A percentile compares a stretch with the other conserved stretches of the same genome.
These are phyloP conservation scores for Pholis gunnellus DNA, from an alignment of 2,113 vertebrate genomes.

Conservation along the genomic window DNA sequence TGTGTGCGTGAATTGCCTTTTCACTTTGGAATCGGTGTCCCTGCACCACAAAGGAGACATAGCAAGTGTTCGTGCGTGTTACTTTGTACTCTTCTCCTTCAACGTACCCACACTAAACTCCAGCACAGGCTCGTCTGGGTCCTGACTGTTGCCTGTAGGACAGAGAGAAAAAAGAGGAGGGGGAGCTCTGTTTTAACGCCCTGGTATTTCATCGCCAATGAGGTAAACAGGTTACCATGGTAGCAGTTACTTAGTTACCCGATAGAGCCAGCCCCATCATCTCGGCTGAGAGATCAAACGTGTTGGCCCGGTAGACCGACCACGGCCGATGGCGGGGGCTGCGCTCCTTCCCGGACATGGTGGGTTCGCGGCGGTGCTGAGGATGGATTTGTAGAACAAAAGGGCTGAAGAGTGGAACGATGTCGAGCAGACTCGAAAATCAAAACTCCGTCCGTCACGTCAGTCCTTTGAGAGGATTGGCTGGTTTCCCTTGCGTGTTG, in stretches of 20 bases:
- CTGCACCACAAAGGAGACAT: background rate
- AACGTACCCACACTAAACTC: conserved; percentile 97
- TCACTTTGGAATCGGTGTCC: background rate
- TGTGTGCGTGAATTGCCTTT: background rate
- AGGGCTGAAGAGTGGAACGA: conserved; percentile 9
- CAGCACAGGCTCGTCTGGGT: conserved; percentile 97
- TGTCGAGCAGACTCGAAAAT: background rate
- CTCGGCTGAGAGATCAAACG: conserved; percentile 93
- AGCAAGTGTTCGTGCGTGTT: background rate
- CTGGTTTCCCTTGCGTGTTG: background rate
- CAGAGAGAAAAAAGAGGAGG: conserved; percentile 22
- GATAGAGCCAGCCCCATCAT: conserved; percentile 93
- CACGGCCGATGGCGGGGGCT: conserved; percentile 96
- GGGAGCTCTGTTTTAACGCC: background rate
- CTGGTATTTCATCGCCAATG: conserved; percentile 27
- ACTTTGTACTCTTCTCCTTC: background rate
- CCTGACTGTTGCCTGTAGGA: conserved; percentile 92
- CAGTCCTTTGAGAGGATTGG: background rate
- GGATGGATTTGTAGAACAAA: background rate
- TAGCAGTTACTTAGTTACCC: conserved; percentile 83
- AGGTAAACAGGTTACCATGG: conserved; percentile 50
- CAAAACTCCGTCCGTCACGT: background rate
- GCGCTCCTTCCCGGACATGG: conserved; percentile 93
- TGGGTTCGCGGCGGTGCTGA: conserved; percentile 74
- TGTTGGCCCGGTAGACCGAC: conserved; percentile 92